These are phyloP conservation scores for Pavo muticus DNA, from an alignment of 2,113 vertebrate species.

Conservation along the genomic window DNA sequence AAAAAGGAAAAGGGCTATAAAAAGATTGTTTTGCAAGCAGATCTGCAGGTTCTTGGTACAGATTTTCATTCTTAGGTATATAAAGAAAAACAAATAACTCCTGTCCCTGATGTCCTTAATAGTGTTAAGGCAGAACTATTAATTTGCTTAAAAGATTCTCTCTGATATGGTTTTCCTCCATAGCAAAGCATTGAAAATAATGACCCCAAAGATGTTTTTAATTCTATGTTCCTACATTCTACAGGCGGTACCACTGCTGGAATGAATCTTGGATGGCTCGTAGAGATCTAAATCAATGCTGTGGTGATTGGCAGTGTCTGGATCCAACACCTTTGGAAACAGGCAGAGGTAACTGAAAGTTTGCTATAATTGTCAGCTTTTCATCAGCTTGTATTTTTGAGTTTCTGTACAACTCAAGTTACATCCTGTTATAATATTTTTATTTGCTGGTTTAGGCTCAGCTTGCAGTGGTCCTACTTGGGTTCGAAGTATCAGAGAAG, in stretches of 20 bases:
- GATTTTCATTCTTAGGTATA: not conserved
- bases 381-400: not conserved
- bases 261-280: constrained; percentile 68
- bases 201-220: not conserved
- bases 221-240: not conserved
- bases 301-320: constrained; percentile 65
- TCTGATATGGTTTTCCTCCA: not conserved
- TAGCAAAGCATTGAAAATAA: not conserved
- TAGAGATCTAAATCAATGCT: constrained; percentile 60
- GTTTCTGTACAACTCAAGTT: not conserved
- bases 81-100: not conserved
- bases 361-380: not conserved
- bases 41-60: not conserved
- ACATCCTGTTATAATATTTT: not conserved
- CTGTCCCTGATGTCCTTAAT: not conserved
- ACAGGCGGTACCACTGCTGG: constrained; percentile 62
- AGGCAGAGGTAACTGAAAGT: constrained; percentile 21
- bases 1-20: not conserved
- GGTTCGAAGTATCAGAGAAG: constrained; percentile 73
- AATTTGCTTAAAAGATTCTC: not conserved
- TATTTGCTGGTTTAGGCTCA: constrained; percentile 33
- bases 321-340: constrained; percentile 68
- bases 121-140: not conserved
- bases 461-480: constrained; percentile 68
- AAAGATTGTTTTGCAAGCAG: not conserved